A percentile compares a stretch with the other conserved stretches of the same genome.
phyloP scores from a whole-genome alignment of 2,113 vertebrate genomes.

The Strix aluco region DNA sequence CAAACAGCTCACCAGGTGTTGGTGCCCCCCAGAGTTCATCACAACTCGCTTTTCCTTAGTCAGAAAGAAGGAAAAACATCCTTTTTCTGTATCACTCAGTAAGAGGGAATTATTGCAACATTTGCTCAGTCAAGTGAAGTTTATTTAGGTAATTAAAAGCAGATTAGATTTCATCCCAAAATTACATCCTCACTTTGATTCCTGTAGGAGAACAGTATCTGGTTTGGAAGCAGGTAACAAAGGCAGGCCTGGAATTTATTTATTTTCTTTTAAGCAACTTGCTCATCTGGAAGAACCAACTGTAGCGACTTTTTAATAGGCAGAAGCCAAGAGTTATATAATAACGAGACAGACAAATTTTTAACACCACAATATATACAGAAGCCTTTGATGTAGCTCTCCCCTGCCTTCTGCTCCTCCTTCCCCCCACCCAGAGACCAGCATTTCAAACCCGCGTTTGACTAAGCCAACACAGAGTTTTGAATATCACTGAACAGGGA shows the following conservation, averaged over 20 bases:
- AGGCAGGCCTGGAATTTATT: background rate
- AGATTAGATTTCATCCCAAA: background rate
- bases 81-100: background rate
- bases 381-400: background rate
- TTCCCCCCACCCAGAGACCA: background rate
- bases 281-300: background rate
- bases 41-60: conserved; percentile 91
- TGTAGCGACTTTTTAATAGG: background rate
- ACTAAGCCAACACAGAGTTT: background rate
- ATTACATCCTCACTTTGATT: background rate
- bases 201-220: background rate
- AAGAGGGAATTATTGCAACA: background rate
- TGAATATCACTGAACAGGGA: background rate
- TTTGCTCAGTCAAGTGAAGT: background rate
- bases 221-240: background rate
- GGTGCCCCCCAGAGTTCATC: conserved; percentile 90
- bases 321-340: background rate
- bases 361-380: background rate
- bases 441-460: background rate
- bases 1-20: conserved; percentile 91
- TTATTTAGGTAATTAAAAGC: background rate
- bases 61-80: background rate
- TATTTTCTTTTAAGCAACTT: background rate
- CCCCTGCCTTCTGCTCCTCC: background rate
- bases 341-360: background rate